Evolutionary conservation across 1,140 invertebrate species (phyloP), one percentile per base, ranked within the genome.

Genomic region (Drosophila bocqueti): DNA sequence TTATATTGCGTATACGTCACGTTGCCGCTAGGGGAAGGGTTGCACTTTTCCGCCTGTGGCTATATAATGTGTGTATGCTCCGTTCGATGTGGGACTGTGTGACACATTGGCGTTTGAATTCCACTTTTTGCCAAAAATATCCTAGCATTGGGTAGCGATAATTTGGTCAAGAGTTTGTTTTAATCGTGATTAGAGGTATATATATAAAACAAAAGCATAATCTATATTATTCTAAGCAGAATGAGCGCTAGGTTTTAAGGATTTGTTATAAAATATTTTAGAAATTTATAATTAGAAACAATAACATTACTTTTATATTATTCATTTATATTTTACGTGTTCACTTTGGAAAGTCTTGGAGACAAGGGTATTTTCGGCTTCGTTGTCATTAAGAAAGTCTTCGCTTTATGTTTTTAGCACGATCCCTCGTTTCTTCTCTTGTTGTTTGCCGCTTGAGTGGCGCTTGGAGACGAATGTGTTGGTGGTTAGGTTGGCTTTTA

Each of bases 1-100:
- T 58, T 75, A 84, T 79, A 90, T 90, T 76, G 54, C 85, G 65
- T 77, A 90, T 84, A 85, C 75, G 85, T 76, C 85, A 78, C 79
- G 85, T 90, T 77, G 80, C 50, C 84, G 42, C 50, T 72, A 43
- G n/a, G 59, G 50, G 55, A 76, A 89, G 83, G 84, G 81, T 84
- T 84, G 77, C 66, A 81, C 61, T 81, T 65, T 45, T 60, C 38
- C 15, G 34, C 52, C 52, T 24, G 54, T 34, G 34, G 21, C 54
- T n/a, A 38, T 24, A 38, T n/a, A 26, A n/a, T 38, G 34, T 57
- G 34, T 40, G 34, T 40, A 9, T 36, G 49, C 16, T 55, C 18
- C 34, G 38, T 60, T 71, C 46, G 50, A 36, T 66, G 54, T 52
- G 57, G 54, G 63, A 59, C 26, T 73, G 36, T 68, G 80, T 86